Base-by-base conservation (phyloP, 1,140 invertebrate genomes). In the Orussus abietinus region DNA sequence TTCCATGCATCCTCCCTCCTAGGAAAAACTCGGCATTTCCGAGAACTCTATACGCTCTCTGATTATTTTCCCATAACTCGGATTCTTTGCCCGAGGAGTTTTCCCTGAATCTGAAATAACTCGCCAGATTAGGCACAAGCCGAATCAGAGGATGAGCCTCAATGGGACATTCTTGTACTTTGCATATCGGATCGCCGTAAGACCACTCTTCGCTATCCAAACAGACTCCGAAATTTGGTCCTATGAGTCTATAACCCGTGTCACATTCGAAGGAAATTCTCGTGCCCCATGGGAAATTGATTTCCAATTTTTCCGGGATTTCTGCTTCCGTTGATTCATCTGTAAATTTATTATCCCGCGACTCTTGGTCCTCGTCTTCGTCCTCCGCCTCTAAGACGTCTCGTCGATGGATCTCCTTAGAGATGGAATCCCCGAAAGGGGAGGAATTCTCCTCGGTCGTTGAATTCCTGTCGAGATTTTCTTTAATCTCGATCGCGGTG, bases 191-290 rank as follows among this genome's bases (percentile, higher is more conserved):
- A 12, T 19, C 36, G 2, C 41, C 20, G 7, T 39, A 40, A 2
- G 48, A 59, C 62, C 62, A 64, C 12, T 14, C 42, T 46, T 55
- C 60, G 5, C 47, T 46, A 4, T 54, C 33, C 5, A 31, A 53
- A 15, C 62, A 64, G 37, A 18, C 51, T 47, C 37, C 44, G 17
- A 47, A 14, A 0, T 3, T 9, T 11, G 50, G 26, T 1, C 47
- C 51, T 4, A 44, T 22, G 13, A 50, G 29, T 19, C 42, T 34
- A 15, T 52, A 62, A 26, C 58, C 58, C 7, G 21, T 5, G 26
- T 63, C 29, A 11, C 62, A 64, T 20, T 42, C 18, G n/a, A 51
- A 30, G 5, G 38, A 5, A 26, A 64, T 51, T 19, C n/a, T n/a
- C 45, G 26, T 5, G 45, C 9, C 1, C 53, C 59, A 22, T 46